Evolutionary conservation across 2,888 invertebrate genomes (phyloP).

Genomic region (Drosophila nigricruria): DNA sequence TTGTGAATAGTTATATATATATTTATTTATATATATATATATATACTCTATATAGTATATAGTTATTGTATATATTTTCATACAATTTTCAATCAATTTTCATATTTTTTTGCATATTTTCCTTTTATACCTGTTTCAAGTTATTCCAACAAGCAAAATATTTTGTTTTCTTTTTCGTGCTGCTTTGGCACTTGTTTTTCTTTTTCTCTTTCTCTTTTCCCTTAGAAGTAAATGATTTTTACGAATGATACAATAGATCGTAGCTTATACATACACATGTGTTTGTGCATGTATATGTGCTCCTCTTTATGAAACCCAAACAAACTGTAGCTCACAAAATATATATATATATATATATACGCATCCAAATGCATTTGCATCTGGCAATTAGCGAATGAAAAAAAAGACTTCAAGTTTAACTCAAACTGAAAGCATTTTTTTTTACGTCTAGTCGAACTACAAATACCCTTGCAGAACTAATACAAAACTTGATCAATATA

Average conservation of each 20-base stretch:
- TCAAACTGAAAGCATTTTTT: background rate
- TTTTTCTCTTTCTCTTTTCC: slow-evolving; percentile 14
- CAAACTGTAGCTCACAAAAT: slow-evolving; percentile 69
- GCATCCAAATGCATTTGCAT: no score
- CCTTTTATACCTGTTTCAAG: slow-evolving; percentile 53
- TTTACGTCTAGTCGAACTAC: slow-evolving; percentile 22
- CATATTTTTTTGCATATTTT: slow-evolving; percentile 5
- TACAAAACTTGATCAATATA: slow-evolving; percentile 1
- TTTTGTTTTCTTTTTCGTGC: slow-evolving; percentile 29
- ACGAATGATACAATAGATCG: slow-evolving; percentile 55
- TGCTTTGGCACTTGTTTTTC: slow-evolving; percentile 52
- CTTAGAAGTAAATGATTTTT: slow-evolving; percentile 56
- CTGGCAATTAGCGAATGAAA: slow-evolving; percentile 47
- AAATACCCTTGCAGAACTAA: slow-evolving; percentile 37
- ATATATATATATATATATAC: slow-evolving; percentile 11
- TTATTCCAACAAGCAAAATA: slow-evolving; percentile 40
- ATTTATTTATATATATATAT: slow-evolving; percentile 15
- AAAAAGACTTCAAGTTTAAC: slow-evolving; percentile 1
- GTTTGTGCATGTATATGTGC: slow-evolving; percentile 3
- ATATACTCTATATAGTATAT: slow-evolving; percentile 14
- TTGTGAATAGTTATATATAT: slow-evolving; percentile 21
- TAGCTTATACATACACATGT: slow-evolving; percentile 1
- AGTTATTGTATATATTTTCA: slow-evolving; percentile 30
- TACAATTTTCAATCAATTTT: slow-evolving; percentile 4
- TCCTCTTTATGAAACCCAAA: slow-evolving; percentile 67